Evolutionary conservation across 2,113 vertebrate species (phyloP), one percentile per base, ranked within the genome.

Genomic region (Lonchura striata): DNA sequence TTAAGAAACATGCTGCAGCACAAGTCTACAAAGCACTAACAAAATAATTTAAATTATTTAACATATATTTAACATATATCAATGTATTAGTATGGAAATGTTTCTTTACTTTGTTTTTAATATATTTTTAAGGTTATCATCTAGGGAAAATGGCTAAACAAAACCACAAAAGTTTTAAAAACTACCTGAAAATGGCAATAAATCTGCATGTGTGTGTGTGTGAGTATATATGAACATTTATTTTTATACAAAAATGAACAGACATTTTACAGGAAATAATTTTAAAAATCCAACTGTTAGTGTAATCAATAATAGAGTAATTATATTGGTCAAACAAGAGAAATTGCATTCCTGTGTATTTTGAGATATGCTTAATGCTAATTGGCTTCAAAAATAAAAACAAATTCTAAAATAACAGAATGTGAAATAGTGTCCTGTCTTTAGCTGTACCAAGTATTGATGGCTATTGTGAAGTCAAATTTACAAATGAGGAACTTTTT

Each of bases 151-250:
- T 5, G 3, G 6, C 9, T 15, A 57, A 70, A 14, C 0, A 2
- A 85, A 88, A 64, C 7, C 8, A 46, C 1, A 54, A 44, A 39
- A 28, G 10, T 16, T 84, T 39, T 10, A 41, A 72, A 69, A 82
- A 25, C 5, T 35, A 60, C 11, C 12, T 28, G 7, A 75, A 88
- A 88, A 76, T 47, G 11, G 5, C 6, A 79, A 49, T 41, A 66
- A 53, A 49, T 13, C 9, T 64, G 0, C 39, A 1, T 18, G 2
- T 39, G 8, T 46, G 2, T 18, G 9, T 6, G 4, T 24, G 21
- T 28, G 31, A 10, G 20, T 17, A 5, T 15, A 3, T 22, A 8
- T 10, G 21, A 7, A 54, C 3, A 30, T 12, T 64, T 68, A 2
- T 42, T 78, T 70, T 68, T 33, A 20, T 28, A 37, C 7, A 61